These are phyloP conservation scores for Streptopelia turtur DNA, from an alignment of 2,797 vertebrate species.

Conservation along the genomic window DNA sequence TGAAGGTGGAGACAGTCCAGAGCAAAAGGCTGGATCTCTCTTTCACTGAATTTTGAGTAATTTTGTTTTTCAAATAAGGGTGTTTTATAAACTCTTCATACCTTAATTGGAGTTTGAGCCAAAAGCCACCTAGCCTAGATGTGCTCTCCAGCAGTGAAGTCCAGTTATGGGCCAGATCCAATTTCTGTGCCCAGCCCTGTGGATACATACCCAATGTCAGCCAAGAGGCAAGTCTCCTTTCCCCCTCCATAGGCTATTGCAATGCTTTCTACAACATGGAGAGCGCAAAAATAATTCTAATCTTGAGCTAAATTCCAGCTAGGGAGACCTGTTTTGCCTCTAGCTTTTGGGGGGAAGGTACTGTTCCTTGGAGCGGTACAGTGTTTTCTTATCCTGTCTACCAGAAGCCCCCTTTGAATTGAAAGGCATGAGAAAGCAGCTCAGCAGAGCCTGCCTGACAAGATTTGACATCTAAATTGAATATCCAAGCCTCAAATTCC, in stretches of 20 bases:
- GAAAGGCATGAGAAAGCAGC: not conserved
- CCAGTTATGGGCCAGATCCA: not conserved
- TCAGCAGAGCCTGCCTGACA: not conserved
- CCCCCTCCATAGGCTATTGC: not conserved
- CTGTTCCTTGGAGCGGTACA: not conserved
- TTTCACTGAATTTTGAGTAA: not conserved
- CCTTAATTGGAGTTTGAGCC: not conserved
- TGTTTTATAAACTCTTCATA: not conserved
- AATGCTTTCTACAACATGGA: not conserved
- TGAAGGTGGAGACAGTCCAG: not conserved
- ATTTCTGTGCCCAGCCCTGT: not conserved
- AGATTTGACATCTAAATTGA: conserved; percentile 21
- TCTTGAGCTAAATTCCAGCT: not conserved
- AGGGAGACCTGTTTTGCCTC: not conserved
- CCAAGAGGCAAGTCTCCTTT: not conserved
- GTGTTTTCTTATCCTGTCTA: not conserved
- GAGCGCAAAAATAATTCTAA: not conserved
- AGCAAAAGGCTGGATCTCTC: not conserved
- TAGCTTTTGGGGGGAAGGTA: not conserved
- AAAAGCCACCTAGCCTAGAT: not conserved
- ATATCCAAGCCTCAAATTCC: not conserved
- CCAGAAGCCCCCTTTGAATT: not conserved
- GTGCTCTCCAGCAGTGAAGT: rapidly evolving
- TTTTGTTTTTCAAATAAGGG: not conserved
- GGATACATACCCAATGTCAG: not conserved